These are phyloP conservation scores for Leuctra nigra DNA, from an alignment of 2,888 invertebrate genomes.

Conservation along the genomic window DNA sequence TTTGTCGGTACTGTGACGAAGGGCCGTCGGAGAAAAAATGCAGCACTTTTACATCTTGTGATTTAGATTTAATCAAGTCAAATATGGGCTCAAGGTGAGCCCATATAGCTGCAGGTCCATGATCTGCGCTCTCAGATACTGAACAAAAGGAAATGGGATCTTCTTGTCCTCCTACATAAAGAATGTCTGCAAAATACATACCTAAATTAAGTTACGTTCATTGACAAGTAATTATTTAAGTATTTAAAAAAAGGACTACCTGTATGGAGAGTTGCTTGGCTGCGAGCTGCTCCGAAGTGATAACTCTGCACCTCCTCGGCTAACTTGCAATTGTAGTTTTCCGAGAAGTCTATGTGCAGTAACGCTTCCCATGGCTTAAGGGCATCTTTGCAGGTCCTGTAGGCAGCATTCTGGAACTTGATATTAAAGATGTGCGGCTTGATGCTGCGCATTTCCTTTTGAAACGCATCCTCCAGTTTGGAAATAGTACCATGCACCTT, in stretches of 20 bases:
- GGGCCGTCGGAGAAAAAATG: constrained; percentile 16
- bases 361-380: background rate
- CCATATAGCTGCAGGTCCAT: constrained; percentile 12
- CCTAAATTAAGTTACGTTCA: background rate
- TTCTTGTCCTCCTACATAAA: background rate
- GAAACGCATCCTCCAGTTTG: background rate
- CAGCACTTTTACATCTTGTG: background rate
- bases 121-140: background rate
- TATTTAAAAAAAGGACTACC: background rate
- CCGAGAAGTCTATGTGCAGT: constrained; percentile 9
- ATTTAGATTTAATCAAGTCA: background rate
- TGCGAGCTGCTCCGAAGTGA: constrained; percentile 1
- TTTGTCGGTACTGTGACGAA: constrained; percentile 12
- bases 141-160: constrained; percentile 6
- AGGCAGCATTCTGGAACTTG: background rate
- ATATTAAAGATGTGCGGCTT: constrained; percentile 5
- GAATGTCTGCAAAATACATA: no score
- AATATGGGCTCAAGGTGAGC: constrained; percentile 13
- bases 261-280: background rate
- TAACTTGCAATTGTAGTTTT: constrained; percentile 6
- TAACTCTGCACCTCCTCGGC: background rate
- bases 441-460: background rate
- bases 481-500: background rate
- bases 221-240: no score
- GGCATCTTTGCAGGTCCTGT: background rate